Evolutionary conservation across 1,140 invertebrate species (phyloP), one percentile per base, ranked within the genome.

Genomic region (Drosophila mauritiana): DNA sequence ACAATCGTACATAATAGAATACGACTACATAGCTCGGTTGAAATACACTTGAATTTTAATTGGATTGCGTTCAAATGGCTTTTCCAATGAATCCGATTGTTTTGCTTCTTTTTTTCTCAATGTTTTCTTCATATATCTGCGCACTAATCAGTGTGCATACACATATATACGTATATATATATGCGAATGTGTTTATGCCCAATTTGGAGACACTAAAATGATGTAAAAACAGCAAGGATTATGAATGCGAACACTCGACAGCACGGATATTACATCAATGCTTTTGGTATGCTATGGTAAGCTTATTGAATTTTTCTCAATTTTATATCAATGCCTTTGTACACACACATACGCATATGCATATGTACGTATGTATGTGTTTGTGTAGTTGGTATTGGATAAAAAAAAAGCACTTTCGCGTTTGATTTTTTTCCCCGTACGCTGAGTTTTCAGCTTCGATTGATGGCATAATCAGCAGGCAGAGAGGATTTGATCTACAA

Each of bases 251-350:
- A 31, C 11, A 15, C 20, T 25, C n/a, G 12, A 25, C 25, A 17
- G 22, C 25, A 42, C n/a, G 39, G 37, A 65, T 20, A 45, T 65
- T 65, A 63, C 22, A 65, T 65, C 43, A 25, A 36, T 31, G 4
- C 57, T 40, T 15, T 53, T 27, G 27, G 31, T 36, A 25, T 25
- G 25, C 5, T 40, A 39, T 49, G 10, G 3, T 42, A 39, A n/a
- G 6, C 17, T 22, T 15, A 10, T 43, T 15, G 17, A 43, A 43
- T 15, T 20, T 27, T 61, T 64, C 39, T 25, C 12, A 11, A 40
- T 31, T 45, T 15, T 11, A 25, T 45, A 36, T 31, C 13, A 61
- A 17, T 61, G 34, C 25, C n/a, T 20, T 22, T 34, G 34, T 49
- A 42, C 36, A 49, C 31, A 20, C 4, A 42, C 36, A 49, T 40